Conservation (phyloP, 53 echinoderm and acorn worm genomes). For the Temnopleurus reevesii region DNA sequence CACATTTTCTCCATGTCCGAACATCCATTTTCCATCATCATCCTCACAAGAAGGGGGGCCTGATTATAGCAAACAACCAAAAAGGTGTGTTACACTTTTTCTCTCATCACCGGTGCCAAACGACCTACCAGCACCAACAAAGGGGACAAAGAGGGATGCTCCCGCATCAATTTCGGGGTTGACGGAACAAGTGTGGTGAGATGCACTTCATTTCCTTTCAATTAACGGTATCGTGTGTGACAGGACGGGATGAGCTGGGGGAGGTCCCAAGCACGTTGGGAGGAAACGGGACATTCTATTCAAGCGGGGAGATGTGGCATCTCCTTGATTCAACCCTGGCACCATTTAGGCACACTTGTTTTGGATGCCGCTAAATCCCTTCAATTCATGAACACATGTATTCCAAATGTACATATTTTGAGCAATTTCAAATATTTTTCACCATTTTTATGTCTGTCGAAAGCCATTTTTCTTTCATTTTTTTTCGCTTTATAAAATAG, state of each 20-base stretch:
- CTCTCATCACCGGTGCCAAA: constrained; percentile 38
- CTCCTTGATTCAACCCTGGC: background rate
- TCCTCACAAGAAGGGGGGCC: background rate
- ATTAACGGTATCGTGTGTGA: constrained; percentile 11
- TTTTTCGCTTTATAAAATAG: too few relatives aligned
- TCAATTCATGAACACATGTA: too few relatives aligned
- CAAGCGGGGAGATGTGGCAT: too few relatives aligned
- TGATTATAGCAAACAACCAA: background rate
- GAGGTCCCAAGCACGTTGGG: background rate
- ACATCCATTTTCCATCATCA: background rate
- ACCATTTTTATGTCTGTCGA: background rate
- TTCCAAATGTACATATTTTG: too few relatives aligned
- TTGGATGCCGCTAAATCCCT: background rate
- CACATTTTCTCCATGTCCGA: too few relatives aligned
- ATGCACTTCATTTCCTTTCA: constrained; percentile 25
- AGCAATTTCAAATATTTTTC: too few relatives aligned
- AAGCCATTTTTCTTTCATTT: background rate
- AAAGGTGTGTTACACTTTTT: constrained; percentile 25
- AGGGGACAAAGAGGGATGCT: background rate
- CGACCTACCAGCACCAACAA: background rate
- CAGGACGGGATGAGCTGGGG: constrained; percentile 5
- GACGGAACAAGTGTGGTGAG: background rate
- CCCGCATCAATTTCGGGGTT: constrained; percentile 37
- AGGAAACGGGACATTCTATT: background rate
- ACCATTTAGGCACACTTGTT: background rate